Evolutionary conservation across 1,140 invertebrate genomes (phyloP), one percentile per base, ranked within the genome.

Genomic region (Musca domestica): DNA sequence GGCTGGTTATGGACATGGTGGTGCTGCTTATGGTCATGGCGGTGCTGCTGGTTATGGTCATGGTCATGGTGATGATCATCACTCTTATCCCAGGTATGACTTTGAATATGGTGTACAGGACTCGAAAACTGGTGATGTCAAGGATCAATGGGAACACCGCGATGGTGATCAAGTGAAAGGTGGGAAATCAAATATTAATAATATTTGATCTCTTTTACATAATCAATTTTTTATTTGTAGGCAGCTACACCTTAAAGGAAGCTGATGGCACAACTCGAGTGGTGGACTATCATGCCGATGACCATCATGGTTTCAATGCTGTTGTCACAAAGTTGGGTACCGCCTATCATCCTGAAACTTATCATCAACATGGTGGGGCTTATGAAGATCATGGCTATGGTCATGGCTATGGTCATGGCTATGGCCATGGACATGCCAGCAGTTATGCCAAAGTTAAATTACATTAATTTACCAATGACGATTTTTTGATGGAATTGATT

Each of bases 81-180:
- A 72, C 25, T 78, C 84, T 63, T 74, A 88, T 81, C 89, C 88
- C 68, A 86, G 86, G 69, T 92, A 92, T 80, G 86, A 86, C 70
- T 91, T 90, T 75, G 89, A 88, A 72, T 92, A 92, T 74, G 88
- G 87, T 15, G 88, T 92, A 14, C 85, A 89, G 71, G 91, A 92
- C 77, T 85, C 86, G 48, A 86, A 88, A 80, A 92, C 87, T 23
- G 88, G 91, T 70, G 89, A 90, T 73, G 85, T 88, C 49, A 89
- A 91, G 82, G 86, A 84, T 76, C 87, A 88, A 71, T 85, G 86
- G 82, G 88, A 89, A 73, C 79, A 83, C 0, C 81, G 87, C 27
- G 86, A 88, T 72, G 88, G 88, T 30, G 87, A 88, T 73, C 83
- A 87, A 19, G 87, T 88, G 41, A 84, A 87, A 74, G 88, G 88